phyloP scores from a whole-genome alignment of 2,888 invertebrate species.

The Trisateles emortualis region DNA sequence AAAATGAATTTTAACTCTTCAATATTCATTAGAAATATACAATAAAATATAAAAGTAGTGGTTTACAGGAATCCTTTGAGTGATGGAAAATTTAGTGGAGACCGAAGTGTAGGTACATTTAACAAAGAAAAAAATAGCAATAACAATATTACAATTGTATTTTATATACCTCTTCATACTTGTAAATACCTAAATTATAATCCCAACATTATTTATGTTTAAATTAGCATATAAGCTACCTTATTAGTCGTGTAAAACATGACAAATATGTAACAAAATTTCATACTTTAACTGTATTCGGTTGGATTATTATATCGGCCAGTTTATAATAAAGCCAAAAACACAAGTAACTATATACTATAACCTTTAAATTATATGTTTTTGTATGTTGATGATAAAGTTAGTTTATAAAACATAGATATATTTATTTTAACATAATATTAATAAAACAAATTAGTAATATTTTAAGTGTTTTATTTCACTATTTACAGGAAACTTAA shows the following conservation, averaged over 20 bases:
- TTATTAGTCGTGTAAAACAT: constrained; percentile 59
- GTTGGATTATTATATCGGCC: constrained; percentile 33
- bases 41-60: too few relatives aligned
- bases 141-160: too few relatives aligned
- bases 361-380: constrained; percentile 22
- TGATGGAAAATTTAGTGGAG: too few relatives aligned
- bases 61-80: too few relatives aligned
- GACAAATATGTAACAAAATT: constrained; percentile 39
- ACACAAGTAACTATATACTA: constrained; percentile 39
- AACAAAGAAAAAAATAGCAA: too few relatives aligned
- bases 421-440: constrained; percentile 27
- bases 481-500: constrained; percentile 24
- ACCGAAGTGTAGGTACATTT: too few relatives aligned
- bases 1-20: too few relatives aligned
- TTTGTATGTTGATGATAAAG: constrained; percentile 28
- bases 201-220: constrained; percentile 20
- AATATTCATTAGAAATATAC: too few relatives aligned
- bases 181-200: constrained; percentile 14
- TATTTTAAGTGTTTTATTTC: constrained; percentile 39
- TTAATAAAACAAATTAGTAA: constrained; percentile 45
- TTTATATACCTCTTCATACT: too few relatives aligned
- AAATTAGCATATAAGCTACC: constrained; percentile 17
- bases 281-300: constrained; percentile 15
- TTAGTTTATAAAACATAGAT: constrained; percentile 19
- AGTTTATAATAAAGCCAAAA: constrained; percentile 47